Base-by-base conservation (phyloP, 2,797 vertebrate species). In the Lycodopsis pacificus region DNA sequence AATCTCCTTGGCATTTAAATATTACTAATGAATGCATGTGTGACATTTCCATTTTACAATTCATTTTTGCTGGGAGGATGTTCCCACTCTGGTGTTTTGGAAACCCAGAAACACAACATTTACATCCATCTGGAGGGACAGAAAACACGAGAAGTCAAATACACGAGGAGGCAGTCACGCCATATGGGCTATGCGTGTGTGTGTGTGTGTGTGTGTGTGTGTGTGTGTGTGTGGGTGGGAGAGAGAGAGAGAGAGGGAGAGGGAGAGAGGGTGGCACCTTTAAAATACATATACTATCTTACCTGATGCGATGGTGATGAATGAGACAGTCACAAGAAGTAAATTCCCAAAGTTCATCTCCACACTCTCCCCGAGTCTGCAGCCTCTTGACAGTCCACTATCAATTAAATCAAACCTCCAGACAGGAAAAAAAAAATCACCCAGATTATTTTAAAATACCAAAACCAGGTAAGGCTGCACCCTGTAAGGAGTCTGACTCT, bases 341-440 rank as follows among this genome's bases (percentile, higher is more conserved):
- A 91, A 49, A 90, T 89, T 57, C 89, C 87, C 87, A 80, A 92
- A 90, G 88, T 93, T 91, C 89, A 93, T 94, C 86, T 92, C 91
- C 88, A 85, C 86, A 40, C 83, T 82, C 19, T 82, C 51, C 30
- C 79, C 5, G 81, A 76, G 74, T 80, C 78, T 59, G 58, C 77
- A 83, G 63, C 59, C 67, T 82, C 73, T 34, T 14, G 15, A 40
- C 56, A 9, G 46, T 85, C 77, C 83, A 46, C 59, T 78, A 56
- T 70, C 71, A 77, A 38, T 66, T 32, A 6, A 46, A 75, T 27
- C 68, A 58, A 73, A 67, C 38, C 61, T 69, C 49, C 66, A 40
- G 67, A 66, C 67, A 56, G 48, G 17, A 30, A 56, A 15, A 54
- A 56, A 30, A 53, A 25, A 25, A 25, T 25, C 32, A 34, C 32